These are phyloP conservation scores for Saiga tatarica DNA, from an alignment of 2,113 vertebrate species.

Conservation along the genomic window DNA sequence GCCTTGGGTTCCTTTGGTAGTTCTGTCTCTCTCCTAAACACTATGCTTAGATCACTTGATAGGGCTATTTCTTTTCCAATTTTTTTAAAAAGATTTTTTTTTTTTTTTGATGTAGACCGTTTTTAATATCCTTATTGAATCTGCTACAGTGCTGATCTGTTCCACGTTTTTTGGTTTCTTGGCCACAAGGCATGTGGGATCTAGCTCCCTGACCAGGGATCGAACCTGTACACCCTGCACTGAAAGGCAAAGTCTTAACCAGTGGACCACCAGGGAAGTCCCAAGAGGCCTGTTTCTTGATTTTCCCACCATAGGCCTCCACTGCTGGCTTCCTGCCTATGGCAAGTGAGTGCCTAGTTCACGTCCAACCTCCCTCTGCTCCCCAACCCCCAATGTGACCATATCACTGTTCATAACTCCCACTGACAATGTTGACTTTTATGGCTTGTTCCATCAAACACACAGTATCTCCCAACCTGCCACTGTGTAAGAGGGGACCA, in stretches of 20 bases:
- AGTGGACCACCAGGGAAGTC: background rate
- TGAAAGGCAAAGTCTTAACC: background rate
- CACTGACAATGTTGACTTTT: background rate
- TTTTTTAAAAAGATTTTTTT: background rate
- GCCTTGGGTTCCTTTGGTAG: background rate
- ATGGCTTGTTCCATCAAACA: background rate
- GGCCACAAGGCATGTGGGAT: background rate
- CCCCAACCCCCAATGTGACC: too few species aligned
- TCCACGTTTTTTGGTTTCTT: background rate
- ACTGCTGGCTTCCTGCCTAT: background rate
- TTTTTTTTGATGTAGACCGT: background rate
- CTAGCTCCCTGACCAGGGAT: background rate
- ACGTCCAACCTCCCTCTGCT: rapidly evolving
- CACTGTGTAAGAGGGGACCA: background rate
- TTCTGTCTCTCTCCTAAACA: background rate
- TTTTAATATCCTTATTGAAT: background rate
- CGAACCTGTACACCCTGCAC: background rate
- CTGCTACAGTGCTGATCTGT: background rate
- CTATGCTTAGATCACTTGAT: too few species aligned
- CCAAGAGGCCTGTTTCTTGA: background rate
- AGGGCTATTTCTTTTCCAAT: background rate
- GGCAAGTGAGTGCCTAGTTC: background rate
- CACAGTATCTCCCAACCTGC: background rate
- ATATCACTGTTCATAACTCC: too few species aligned
- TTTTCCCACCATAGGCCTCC: background rate